Evolutionary conservation across 2,888 invertebrate species (phyloP), one percentile per base, ranked within the genome.

Genomic region (Clunio marinus): DNA sequence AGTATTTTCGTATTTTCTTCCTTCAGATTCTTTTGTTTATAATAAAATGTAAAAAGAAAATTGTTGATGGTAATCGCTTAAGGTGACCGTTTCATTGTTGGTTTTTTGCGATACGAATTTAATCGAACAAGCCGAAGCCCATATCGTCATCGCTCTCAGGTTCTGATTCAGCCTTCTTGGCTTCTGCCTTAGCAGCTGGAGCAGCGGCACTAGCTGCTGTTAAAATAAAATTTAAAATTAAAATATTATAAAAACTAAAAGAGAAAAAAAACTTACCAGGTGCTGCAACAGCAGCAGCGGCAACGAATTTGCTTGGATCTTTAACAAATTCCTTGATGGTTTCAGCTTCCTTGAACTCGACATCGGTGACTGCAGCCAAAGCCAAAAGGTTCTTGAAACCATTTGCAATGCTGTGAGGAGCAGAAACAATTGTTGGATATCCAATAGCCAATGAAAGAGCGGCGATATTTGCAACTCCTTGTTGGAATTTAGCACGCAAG

Each of bases 381-480:
- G 98, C 95, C 83, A 99, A 84, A 76, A 99, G 82, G 81, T 96
- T 97, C 86, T 94, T 97, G 88, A 99, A 95, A 72, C 97, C 98
- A 76, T 97, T 96, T 81, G 91, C 91, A 76, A 99, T 86, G 80
- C 95, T 95, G 84, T 99, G 99, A 69, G 99, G 97, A 57, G 88
- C 96, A 65, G 98, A 98, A 51, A 96, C 98, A 72, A 94, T 81
- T 15, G 97, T 99, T 71, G 99, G 98, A 82, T 98, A 98, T 71
- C 93, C 92, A 77, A 98, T 92, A 72, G 88, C 82, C 80, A 99
- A 84, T 76, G 93, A 98, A 24, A 98, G 86, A 3, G 95, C 85
- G 46, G 99, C 98, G 75, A 99, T 85, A 75, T 96, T 96, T 72
- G 91, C 89, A 58, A 98, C 96, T 73, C 98, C 98, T 80, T 86